Percentiles rank a stretch among this genome's conserved stretches.
Conservation (phyloP, 2,113 vertebrate species). For the Heterotilapia buettikoferi region DNA sequence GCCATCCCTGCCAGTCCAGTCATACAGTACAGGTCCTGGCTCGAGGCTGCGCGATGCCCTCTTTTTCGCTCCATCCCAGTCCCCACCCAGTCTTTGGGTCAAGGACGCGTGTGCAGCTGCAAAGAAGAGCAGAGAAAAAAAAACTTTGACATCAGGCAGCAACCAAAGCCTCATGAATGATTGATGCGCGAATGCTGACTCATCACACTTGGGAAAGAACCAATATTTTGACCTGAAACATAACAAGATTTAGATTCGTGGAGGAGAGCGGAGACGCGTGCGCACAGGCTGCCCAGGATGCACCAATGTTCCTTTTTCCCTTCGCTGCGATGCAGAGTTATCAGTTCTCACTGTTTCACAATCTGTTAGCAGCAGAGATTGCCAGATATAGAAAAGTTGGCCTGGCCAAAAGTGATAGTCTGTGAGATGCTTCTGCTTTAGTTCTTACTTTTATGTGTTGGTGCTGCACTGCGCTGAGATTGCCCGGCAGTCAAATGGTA, state of each 20-base stretch:
- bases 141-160: conserved; percentile 21
- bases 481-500: conserved; percentile 21
- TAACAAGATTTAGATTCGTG: conserved; percentile 39
- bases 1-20: conserved; percentile 28
- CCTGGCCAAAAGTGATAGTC: conserved; percentile 24
- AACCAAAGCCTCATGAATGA: conserved; percentile 67
- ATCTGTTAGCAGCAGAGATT: conserved; percentile 14
- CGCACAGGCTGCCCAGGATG: not conserved
- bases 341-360: conserved; percentile 8
- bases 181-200: conserved; percentile 68
- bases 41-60: conserved; percentile 28
- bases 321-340: not conserved
- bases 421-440: conserved; percentile 24
- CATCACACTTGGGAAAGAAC: conserved; percentile 54
- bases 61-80: conserved; percentile 4
- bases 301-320: not conserved
- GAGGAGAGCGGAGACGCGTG: not conserved
- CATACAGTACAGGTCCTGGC: conserved; percentile 22
- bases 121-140: conserved; percentile 9
- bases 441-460: conserved; percentile 34
- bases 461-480: conserved; percentile 17
- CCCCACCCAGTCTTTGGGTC: conserved; percentile 25
- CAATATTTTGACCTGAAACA: conserved; percentile 61
- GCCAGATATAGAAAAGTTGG: conserved; percentile 22
- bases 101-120: conserved; percentile 41